These are phyloP conservation scores for Pelmatolapia mariae DNA, from an alignment of 2,113 vertebrate species.

Conservation along the genomic window DNA sequence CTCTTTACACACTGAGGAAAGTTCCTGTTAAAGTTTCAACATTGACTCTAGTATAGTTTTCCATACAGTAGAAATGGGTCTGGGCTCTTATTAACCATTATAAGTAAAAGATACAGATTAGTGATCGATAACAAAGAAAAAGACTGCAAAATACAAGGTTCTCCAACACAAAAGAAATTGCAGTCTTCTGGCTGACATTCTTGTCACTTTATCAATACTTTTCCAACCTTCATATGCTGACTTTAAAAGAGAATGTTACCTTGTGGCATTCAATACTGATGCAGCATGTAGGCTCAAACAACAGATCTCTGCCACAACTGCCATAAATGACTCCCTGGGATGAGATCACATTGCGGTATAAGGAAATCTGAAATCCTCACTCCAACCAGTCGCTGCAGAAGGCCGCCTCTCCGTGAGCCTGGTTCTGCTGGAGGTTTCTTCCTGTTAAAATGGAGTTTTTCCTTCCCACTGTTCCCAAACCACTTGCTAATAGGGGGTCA, in stretches of 20 bases:
- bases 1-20: neutral
- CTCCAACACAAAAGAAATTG: neutral
- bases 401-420: fast-evolving
- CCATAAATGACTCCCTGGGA: neutral
- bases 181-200: neutral
- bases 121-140: fast-evolving
- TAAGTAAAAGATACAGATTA: neutral
- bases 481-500: neutral
- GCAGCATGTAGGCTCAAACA: neutral
- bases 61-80: neutral
- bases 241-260: neutral
- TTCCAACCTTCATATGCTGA: neutral
- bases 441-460: neutral
- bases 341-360: neutral
- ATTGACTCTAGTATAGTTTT: neutral
- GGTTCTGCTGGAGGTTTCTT: neutral
- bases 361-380: neutral
- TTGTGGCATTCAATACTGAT: neutral
- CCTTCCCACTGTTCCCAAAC: neutral
- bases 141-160: neutral
- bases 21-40: neutral
- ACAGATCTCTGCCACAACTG: fast-evolving
- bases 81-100: neutral
- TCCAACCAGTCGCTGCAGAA: neutral
- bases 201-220: neutral